phyloP scores from a whole-genome alignment of 2,113 vertebrate species.

The Nanorana parkeri region DNA sequence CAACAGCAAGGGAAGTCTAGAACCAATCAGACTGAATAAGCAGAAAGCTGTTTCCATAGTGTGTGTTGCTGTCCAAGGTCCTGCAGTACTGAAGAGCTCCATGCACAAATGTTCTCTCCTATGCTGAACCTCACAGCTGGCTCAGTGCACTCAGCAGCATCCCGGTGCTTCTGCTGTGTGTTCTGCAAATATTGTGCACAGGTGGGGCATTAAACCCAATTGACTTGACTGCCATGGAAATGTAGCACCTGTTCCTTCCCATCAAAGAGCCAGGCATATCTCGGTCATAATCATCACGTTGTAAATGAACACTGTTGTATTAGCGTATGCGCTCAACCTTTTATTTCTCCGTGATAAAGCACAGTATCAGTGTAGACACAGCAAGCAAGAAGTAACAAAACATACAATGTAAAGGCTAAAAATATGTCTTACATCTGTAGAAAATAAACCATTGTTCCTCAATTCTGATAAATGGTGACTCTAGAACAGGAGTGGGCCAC shows the following conservation, averaged over 20 bases:
- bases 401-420: too few relatives aligned
- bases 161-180: background rate
- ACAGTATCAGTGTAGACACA: too few relatives aligned
- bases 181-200: background rate
- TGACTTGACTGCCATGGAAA: slow-evolving; percentile 6
- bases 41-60: background rate
- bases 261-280: background rate
- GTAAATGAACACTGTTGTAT: too few relatives aligned
- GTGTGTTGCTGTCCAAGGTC: slow-evolving; percentile 43
- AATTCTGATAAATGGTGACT: too few relatives aligned
- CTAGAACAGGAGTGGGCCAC: too few relatives aligned
- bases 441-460: too few relatives aligned
- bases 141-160: background rate
- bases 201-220: background rate
- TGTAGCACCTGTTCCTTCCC: background rate
- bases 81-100: slow-evolving; percentile 3
- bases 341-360: too few relatives aligned
- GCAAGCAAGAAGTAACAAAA: too few relatives aligned
- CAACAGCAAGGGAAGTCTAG: background rate
- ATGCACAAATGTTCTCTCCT: background rate
- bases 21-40: background rate
- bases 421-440: too few relatives aligned
- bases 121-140: background rate
- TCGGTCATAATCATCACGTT: too few relatives aligned
- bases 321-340: too few relatives aligned